phyloP scores from a whole-genome alignment of 92 coral and sea anemone genomes.

The Umimayanthus chanpuru region DNA sequence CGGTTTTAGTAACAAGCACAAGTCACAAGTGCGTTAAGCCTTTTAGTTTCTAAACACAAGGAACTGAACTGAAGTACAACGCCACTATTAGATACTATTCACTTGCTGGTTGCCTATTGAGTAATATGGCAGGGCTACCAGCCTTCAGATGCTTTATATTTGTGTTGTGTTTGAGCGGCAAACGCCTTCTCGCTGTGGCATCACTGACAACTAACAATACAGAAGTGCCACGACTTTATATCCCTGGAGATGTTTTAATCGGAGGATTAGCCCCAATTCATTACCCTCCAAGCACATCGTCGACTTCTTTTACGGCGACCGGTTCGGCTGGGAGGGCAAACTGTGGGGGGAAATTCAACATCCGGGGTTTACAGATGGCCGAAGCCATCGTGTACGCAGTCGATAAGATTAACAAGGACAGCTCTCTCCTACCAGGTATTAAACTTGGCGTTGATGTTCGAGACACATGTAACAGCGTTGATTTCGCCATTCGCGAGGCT shows the following conservation, averaged over 20 bases:
- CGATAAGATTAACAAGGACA: slow-evolving; percentile 63
- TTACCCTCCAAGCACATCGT: slow-evolving; percentile 52
- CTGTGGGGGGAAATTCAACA: slow-evolving; percentile 72
- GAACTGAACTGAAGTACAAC: not conserved
- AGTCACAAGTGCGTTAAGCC: not conserved
- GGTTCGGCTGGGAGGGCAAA: slow-evolving; percentile 4
- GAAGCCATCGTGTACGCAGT: slow-evolving; percentile 78
- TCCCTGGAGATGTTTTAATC: slow-evolving; percentile 63
- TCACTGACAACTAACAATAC: not conserved
- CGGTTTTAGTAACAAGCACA: too few relatives aligned
- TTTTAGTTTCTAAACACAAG: slow-evolving; percentile 12
- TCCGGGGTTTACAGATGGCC: slow-evolving; percentile 71
- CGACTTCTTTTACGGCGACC: not conserved
- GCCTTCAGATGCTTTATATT: not conserved
- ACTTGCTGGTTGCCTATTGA: not conserved
- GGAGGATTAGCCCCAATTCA: slow-evolving; percentile 72
- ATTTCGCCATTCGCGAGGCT: slow-evolving; percentile 72
- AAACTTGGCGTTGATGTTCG: slow-evolving; percentile 70
- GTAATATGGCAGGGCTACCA: slow-evolving; percentile 1
- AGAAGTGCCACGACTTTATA: slow-evolving; percentile 23
- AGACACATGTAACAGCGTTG: slow-evolving; percentile 78
- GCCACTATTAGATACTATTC: not conserved
- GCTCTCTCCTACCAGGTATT: slow-evolving; percentile 65
- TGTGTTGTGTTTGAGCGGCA: not conserved
- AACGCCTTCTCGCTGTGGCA: not conserved